These are phyloP conservation scores for Graptemys geographica DNA, from an alignment of 2,797 vertebrate species.

Conservation along the genomic window DNA sequence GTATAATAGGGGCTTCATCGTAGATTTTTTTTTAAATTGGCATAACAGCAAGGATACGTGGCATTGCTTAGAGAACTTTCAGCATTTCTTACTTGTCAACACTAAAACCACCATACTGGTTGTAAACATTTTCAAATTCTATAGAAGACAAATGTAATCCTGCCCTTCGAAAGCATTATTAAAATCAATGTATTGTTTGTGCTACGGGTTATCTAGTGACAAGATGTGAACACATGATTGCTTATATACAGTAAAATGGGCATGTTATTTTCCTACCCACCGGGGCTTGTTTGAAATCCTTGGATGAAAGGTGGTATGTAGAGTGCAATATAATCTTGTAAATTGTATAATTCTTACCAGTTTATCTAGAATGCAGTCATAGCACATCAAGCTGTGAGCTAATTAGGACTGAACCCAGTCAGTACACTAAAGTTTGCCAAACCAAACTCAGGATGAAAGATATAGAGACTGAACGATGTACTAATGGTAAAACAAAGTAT, in stretches of 20 bases:
- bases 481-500: not conserved
- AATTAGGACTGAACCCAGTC: rapidly evolving
- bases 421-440: not conserved
- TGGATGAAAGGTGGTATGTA: not conserved
- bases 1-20: not conserved
- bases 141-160: not conserved
- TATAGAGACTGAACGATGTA: not conserved
- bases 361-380: not conserved
- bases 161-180: not conserved
- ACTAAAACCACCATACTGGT: not conserved
- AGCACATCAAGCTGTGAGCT: not conserved
- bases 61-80: slow-evolving; percentile 41
- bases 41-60: slow-evolving; percentile 40
- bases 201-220: not conserved
- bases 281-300: not conserved
- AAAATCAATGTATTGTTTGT: not conserved
- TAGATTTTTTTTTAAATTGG: slow-evolving; percentile 10
- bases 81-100: slow-evolving; percentile 38
- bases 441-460: not conserved
- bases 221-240: not conserved
- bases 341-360: not conserved
- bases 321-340: not conserved
- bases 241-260: not conserved
- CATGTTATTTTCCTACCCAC: not conserved
- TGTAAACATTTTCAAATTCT: slow-evolving; percentile 18